Base-by-base conservation (phyloP, 2,888 invertebrate species). In the Apoderus coryli region DNA sequence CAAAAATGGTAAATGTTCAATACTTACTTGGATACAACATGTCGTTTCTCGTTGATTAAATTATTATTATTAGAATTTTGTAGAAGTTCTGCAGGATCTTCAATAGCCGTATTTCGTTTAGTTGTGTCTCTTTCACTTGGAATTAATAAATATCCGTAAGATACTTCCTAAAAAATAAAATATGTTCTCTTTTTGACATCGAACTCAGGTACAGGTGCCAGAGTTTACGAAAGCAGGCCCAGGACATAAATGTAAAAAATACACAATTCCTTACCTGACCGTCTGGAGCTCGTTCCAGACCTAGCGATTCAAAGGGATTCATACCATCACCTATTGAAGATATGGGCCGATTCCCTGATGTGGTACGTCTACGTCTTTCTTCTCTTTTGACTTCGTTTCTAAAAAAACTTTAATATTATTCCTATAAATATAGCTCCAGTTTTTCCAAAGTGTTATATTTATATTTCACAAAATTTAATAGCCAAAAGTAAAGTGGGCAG, bases 281-380 rank as follows among this genome's bases (percentile, higher is more conserved):
- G 56, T 84, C 81, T 55, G 77, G 75, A 38, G 73, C 75, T 52
- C 69, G 67, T 50, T 86, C 81, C 36, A 88, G 67, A 16, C 89
- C 86, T 35, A 90, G 61, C 22, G 85, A 69, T 53, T 84, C 79
- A 57, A 88, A 84, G 16, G 88, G 81, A 65, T 89, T 88, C 14
- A 74, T 69, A 22, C 68, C 71, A 57, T 92, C 92, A 55, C 75
- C 81, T 32, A 79, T 79, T 13, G 80, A 69, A 29, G 86, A 89
- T 31, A 88, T 58, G 6, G 86, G 89, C 38, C 88, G 67, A 22
- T 80, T 77, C 3, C 79, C 78, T 3, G 86, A 81, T 25, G 80
- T 70, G 46, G 86, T 85, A 41, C 86, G 68, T 44, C 85, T 72
- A 34, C 86, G 67, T 22, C 72, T 74, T 28, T 40, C 45, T 34